phyloP scores from a whole-genome alignment of 1,140 invertebrate genomes.

The Druon quercuslanigerum region DNA sequence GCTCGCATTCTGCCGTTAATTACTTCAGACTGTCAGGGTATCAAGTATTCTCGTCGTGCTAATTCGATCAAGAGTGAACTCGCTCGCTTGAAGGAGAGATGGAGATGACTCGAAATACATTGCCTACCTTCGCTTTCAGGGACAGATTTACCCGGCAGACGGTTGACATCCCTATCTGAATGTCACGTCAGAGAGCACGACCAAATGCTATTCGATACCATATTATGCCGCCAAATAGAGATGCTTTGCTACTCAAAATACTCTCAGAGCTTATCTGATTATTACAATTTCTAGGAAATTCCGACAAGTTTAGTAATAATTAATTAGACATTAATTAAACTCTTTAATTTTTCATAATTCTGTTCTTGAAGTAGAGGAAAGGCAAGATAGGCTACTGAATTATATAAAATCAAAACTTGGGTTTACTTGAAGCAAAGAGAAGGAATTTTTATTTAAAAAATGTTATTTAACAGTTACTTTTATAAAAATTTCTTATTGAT shows the following conservation, averaged over 20 bases:
- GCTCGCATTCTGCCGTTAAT: constrained; percentile 70
- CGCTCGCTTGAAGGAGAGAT: constrained; percentile 60
- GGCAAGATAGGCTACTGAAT: too few relatives aligned
- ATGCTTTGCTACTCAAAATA: not conserved
- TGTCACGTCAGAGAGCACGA: constrained; percentile 63
- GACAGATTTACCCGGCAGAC: constrained; percentile 69
- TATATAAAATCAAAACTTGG: too few relatives aligned
- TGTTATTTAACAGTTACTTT: too few relatives aligned
- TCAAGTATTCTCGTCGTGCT: constrained; percentile 71
- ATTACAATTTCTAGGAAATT: not conserved
- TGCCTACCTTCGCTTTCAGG: constrained; percentile 61
- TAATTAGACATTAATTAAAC: too few relatives aligned
- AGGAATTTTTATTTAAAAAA: too few relatives aligned
- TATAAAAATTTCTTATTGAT: too few relatives aligned
- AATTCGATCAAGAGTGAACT: constrained; percentile 74
- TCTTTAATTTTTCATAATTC: too few relatives aligned
- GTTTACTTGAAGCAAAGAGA: too few relatives aligned
- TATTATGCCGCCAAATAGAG: not conserved
- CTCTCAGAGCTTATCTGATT: not conserved
- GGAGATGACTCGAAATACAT: constrained; percentile 42
- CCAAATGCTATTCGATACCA: constrained; percentile 56
- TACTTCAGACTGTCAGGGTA: constrained; percentile 74
- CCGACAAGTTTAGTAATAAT: too few relatives aligned
- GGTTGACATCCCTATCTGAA: constrained; percentile 72
- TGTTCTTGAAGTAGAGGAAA: too few relatives aligned